Conservation (phyloP, 64 coral and sea anemone species). For the Anthopleura sola region DNA sequence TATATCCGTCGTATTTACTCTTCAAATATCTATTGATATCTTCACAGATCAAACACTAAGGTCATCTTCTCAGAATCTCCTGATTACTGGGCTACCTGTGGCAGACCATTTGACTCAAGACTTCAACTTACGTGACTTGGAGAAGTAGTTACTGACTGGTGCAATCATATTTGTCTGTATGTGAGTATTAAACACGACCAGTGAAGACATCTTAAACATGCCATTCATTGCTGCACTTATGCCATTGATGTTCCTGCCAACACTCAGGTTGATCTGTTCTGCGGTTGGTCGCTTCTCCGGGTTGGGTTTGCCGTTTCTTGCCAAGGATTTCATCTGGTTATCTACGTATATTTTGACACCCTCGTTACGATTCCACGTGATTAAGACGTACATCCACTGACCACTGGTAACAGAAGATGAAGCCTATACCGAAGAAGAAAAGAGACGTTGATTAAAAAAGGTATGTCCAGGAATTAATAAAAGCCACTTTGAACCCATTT, state of each 20-base stretch:
- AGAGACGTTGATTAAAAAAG: not conserved
- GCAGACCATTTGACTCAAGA: not conserved
- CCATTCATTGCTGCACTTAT: slow-evolving; percentile 56
- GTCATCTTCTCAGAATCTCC: too few relatives aligned
- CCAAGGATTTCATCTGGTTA: slow-evolving; percentile 34
- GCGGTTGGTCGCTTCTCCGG: slow-evolving; percentile 15
- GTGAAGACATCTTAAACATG: slow-evolving; percentile 62
- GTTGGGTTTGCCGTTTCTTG: slow-evolving; percentile 30
- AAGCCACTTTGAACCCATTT: too few relatives aligned
- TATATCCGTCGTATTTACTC: too few relatives aligned
- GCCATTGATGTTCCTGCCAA: slow-evolving; percentile 71
- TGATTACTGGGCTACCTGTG: too few relatives aligned
- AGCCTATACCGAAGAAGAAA: not conserved
- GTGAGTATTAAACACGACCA: slow-evolving; percentile 71
- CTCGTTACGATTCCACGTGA: slow-evolving; percentile 67
- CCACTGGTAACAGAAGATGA: slow-evolving; percentile 18
- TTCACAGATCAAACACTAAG: too few relatives aligned
- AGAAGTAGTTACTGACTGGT: slow-evolving; percentile 45
- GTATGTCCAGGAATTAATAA: not conserved
- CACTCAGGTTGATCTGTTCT: slow-evolving; percentile 70
- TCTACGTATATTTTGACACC: slow-evolving; percentile 64
- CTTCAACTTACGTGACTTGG: slow-evolving; percentile 45
- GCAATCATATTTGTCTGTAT: slow-evolving; percentile 41
- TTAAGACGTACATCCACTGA: slow-evolving; percentile 58
- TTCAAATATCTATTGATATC: too few relatives aligned